Evolutionary conservation across 2,797 vertebrate species (phyloP), one percentile per base, ranked within the genome.

Genomic region (Megalops cyprinoides): DNA sequence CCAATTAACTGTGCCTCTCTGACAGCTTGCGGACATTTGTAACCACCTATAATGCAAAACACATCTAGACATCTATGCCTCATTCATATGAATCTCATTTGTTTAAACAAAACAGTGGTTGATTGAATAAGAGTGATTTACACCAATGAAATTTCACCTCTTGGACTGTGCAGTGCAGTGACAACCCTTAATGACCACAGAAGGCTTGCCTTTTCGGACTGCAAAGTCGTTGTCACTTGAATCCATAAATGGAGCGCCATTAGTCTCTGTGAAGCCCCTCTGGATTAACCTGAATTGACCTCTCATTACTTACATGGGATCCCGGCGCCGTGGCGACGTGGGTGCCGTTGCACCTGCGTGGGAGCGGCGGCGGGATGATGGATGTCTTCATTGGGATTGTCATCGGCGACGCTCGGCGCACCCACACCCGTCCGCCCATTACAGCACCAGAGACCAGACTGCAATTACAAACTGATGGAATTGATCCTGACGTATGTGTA

Each of bases 231-330:
- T 44, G 7, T 39, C 39, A 9, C 67, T 71, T n/a, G 67, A 71
- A 71, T 71, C 67, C 44, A 71, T 71, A 71, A 71, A 23, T 14
- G 37, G 44, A 37, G n/a, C 44, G 67, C 39, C 71, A 83, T 80
- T 79, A 77, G 76, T 83, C 80, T 34, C 44, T 8, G 31, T 83
- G 82, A 87, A 87, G 81, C 60, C 75, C 73, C 78, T 82, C 28
- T 81, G 76, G 84, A 87, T 88, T 87, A 87, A 84, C 84, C 85
- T 83, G 80, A 83, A 55, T n/a, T 79, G 82, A 89, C 84, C 86
- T 75, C 23, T 55, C 73, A 81, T 80, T 75, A 58, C 65, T 76
- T 46, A 71, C 65, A 79, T 76, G 48, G 53, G 74, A 28, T 23
- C 39, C 8, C 15, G 0, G 37, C 3, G 58, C 51, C 34, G 8